Percentiles rank a stretch among this genome's conserved stretches.
These are phyloP conservation scores for Actenoides hombroni DNA, from an alignment of 2,113 vertebrate species.

Conservation along the genomic window DNA sequence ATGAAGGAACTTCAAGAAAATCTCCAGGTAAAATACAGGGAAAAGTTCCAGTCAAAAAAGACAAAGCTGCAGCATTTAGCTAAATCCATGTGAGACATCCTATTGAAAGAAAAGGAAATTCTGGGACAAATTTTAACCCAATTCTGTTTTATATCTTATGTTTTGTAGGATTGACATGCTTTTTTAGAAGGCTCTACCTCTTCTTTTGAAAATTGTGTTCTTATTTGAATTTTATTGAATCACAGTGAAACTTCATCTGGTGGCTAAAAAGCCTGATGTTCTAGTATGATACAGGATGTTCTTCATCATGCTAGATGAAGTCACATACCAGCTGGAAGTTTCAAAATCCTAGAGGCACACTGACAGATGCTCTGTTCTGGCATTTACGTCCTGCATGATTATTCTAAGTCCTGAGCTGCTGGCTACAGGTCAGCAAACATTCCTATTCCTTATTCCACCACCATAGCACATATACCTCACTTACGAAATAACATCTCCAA, in stretches of 20 bases:
- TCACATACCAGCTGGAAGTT: not conserved
- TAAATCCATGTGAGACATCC: not conserved
- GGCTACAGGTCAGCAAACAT: not conserved
- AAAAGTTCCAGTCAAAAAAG: not conserved
- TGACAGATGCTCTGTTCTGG: not conserved
- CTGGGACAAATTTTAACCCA: not conserved
- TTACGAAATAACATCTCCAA: not conserved
- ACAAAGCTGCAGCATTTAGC: not conserved
- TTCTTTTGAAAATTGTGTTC: not conserved
- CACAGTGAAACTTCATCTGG: not conserved
- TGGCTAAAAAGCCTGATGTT: no score
- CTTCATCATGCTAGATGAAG: no score
- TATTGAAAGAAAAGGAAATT: not conserved
- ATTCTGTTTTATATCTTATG: not conserved
- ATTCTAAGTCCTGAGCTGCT: not conserved
- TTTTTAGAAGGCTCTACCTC: not conserved
- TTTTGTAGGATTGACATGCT: accelerated
- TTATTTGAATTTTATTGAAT: not conserved
- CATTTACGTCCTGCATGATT: not conserved
- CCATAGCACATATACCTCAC: not conserved
- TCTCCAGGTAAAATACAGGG: constrained; percentile 76
- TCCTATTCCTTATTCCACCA: not conserved
- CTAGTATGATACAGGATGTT: no score
- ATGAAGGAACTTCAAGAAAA: constrained; percentile 85
- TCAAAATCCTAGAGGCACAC: not conserved